These are phyloP conservation scores for Drosophila cognata DNA, from an alignment of 2,888 invertebrate genomes.

Conservation along the genomic window DNA sequence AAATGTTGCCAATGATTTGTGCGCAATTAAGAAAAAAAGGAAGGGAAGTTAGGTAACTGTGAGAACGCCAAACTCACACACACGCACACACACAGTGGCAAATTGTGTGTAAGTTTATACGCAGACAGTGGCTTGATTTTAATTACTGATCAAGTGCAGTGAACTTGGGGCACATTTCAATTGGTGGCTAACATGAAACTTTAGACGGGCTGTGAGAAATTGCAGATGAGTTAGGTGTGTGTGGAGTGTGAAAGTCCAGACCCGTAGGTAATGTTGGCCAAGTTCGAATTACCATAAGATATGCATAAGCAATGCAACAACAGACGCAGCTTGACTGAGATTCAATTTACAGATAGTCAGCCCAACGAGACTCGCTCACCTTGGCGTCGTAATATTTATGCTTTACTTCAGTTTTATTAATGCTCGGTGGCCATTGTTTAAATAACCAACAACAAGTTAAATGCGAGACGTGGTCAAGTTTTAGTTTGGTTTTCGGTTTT, in stretches of 20 bases:
- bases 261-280: slow-evolving; percentile 40
- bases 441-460: slow-evolving; percentile 38
- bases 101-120: slow-evolving; percentile 19
- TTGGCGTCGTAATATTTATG: slow-evolving; percentile 47
- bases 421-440: slow-evolving; percentile 39
- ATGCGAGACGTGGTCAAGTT: slow-evolving; percentile 54
- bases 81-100: background rate
- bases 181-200: slow-evolving; percentile 52
- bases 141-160: slow-evolving; percentile 69
- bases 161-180: slow-evolving; percentile 56
- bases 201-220: slow-evolving; percentile 67
- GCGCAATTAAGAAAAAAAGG: slow-evolving; percentile 42
- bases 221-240: slow-evolving; percentile 17
- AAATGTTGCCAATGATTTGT: slow-evolving; percentile 57
- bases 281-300: slow-evolving; percentile 76
- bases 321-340: slow-evolving; percentile 60
- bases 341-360: slow-evolving; percentile 53
- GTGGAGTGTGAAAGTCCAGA: slow-evolving; percentile 46
- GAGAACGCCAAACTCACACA: slow-evolving; percentile 40
- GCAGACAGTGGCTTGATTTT: slow-evolving; percentile 51
- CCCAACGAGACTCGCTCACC: slow-evolving; percentile 59
- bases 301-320: slow-evolving; percentile 60
- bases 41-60: slow-evolving; percentile 58
- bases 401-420: slow-evolving; percentile 52
- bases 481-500: slow-evolving; percentile 31